Conservation (phyloP, 1,140 invertebrate genomes). For the Bilobella aurantiaca region DNA sequence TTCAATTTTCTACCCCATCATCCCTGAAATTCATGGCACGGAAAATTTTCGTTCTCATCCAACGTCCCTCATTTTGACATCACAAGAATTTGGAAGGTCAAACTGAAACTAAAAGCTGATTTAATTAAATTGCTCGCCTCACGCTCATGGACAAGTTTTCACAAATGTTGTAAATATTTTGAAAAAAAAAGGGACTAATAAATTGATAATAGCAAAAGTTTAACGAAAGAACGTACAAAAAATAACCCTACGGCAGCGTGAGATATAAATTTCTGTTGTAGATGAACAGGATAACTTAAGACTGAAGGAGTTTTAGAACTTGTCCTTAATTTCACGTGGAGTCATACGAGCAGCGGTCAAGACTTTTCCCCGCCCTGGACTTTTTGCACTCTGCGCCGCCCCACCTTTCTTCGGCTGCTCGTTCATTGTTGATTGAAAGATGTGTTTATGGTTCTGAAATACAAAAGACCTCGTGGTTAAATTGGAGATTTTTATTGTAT, state of each 20-base stretch:
- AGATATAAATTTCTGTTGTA: neutral
- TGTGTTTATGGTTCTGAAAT: slow-evolving; percentile 1
- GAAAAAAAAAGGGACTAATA: too few species aligned
- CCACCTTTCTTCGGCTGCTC: neutral
- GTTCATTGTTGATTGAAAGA: slow-evolving; percentile 5
- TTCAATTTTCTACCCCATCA: neutral
- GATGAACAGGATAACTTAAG: neutral
- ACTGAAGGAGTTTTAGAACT: neutral
- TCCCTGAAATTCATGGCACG: neutral
- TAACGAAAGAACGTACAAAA: neutral
- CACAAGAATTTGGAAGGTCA: neutral
- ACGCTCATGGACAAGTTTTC: too few species aligned
- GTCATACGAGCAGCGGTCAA: neutral
- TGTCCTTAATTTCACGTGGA: neutral
- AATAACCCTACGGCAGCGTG: too few species aligned
- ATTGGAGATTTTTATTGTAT: too few species aligned
- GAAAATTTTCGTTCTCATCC: too few species aligned
- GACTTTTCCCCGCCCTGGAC: neutral
- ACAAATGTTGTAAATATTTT: too few species aligned
- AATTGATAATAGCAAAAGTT: too few species aligned
- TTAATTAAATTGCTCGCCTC: too few species aligned
- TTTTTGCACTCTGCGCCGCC: neutral
- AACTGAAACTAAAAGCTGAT: too few species aligned
- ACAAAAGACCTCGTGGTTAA: neutral
- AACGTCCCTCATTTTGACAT: neutral